Percentiles rank a stretch among this genome's conserved stretches.
These are phyloP conservation scores for Arrhopalites spinosus DNA, from an alignment of 2,888 invertebrate genomes.

Conservation along the genomic window DNA sequence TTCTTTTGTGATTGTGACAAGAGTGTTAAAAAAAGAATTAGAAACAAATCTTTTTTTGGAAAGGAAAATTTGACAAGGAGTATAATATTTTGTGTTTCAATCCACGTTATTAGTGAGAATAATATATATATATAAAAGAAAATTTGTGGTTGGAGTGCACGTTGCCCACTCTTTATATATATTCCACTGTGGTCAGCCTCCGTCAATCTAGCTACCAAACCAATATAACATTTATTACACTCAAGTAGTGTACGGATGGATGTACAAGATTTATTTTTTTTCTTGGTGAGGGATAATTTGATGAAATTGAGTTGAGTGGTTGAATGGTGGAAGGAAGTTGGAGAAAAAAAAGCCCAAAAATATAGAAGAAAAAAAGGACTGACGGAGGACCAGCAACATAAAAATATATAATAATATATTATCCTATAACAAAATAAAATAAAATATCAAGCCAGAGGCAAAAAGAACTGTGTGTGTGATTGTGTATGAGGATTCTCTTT, in stretches of 20 bases:
- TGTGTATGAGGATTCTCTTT: no score
- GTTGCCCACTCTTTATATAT: conserved; percentile 22
- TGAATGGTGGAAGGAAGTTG: neutral
- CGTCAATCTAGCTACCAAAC: conserved; percentile 11
- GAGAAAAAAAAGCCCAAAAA: neutral
- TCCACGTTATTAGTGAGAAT: no score
- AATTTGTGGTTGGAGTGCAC: conserved; percentile 25
- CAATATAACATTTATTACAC: conserved; percentile 8
- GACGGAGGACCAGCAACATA: neutral
- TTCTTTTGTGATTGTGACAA: no score
- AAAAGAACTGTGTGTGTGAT: no score
- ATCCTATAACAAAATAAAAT: no score
- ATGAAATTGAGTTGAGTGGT: conserved; percentile 7
- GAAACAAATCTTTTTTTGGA: no score
- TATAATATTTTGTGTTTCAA: no score
- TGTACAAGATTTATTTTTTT: neutral
- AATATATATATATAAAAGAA: neutral
- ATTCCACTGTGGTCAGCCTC: conserved; percentile 20
- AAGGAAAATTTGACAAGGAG: no score
- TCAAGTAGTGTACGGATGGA: neutral
- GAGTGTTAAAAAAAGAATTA: no score
- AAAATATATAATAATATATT: neutral
- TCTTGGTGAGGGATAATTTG: neutral
- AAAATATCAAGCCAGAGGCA: no score
- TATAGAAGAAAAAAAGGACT: no score